Percentiles rank a stretch among this genome's conserved stretches.
These are phyloP conservation scores for Cataglyphis rosenhaueri DNA, from an alignment of 2,888 invertebrate genomes.

Conservation along the genomic window DNA sequence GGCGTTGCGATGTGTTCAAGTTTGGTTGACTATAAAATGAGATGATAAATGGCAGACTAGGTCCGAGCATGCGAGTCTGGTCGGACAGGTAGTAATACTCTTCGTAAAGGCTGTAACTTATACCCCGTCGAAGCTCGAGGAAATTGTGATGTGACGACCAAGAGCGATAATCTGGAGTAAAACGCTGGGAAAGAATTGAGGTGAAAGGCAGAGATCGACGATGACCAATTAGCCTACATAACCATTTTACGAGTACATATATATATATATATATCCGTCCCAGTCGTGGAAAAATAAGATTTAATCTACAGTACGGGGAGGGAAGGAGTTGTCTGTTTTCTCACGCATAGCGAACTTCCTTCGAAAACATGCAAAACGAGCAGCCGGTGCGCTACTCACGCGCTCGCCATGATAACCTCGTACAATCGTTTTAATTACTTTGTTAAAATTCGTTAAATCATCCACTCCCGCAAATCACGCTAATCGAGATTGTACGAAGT, in stretches of 20 bases:
- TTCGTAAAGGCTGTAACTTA: conserved; percentile 81
- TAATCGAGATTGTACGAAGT: conserved; percentile 55
- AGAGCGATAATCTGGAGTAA: conserved; percentile 69
- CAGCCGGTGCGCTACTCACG: conserved; percentile 57
- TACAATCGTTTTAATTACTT: conserved; percentile 70
- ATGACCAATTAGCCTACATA: conserved; percentile 81
- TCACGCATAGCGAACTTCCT: conserved; percentile 73
- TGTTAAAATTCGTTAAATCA: conserved; percentile 62
- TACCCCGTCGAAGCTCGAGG: conserved; percentile 71
- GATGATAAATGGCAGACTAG: conserved; percentile 80
- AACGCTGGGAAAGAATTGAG: conserved; percentile 57
- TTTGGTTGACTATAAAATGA: conserved; percentile 78
- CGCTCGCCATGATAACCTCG: conserved; percentile 62
- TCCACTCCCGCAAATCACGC: conserved; percentile 34
- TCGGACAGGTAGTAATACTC: conserved; percentile 84
- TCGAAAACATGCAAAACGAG: conserved; percentile 62
- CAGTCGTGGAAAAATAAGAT: conserved; percentile 75
- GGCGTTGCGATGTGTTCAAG: conserved; percentile 46
- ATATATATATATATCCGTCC: conserved; percentile 64
- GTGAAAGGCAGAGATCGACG: conserved; percentile 64
- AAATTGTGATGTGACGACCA: conserved; percentile 77
- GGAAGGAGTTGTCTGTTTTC: conserved; percentile 77
- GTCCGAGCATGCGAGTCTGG: conserved; percentile 77
- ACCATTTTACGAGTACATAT: conserved; percentile 75
- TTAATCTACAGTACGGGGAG: conserved; percentile 72